phyloP scores from a whole-genome alignment of 2,113 vertebrate genomes.

The Paedocypris sp. region DNA sequence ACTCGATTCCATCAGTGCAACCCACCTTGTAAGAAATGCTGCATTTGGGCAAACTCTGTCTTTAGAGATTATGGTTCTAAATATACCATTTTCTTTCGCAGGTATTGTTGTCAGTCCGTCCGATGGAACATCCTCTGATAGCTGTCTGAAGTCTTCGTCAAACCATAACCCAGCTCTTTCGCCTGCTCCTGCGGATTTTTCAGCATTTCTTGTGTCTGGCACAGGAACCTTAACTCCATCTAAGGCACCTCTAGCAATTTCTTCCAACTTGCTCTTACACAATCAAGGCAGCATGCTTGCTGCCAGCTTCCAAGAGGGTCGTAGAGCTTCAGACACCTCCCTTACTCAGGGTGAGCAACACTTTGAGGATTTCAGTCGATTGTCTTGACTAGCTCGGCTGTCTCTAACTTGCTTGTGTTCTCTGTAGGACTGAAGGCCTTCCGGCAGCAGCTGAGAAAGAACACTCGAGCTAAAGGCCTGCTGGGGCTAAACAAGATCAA shows the following conservation, averaged over 20 bases:
- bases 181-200: conserved; percentile 50
- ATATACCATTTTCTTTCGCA: conserved; percentile 33
- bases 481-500: conserved; percentile 94
- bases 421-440: conserved; percentile 84
- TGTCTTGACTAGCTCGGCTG: neutral
- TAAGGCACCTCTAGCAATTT: conserved; percentile 66
- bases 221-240: conserved; percentile 53
- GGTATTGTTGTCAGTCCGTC: conserved; percentile 77
- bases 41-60: no score
- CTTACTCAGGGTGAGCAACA: conserved; percentile 91
- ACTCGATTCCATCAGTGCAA: conserved; percentile 71
- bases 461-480: conserved; percentile 79
- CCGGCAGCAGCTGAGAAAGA: conserved; percentile 89
- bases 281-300: conserved; percentile 68
- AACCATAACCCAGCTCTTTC: conserved; percentile 50
- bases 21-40: conserved; percentile 74
- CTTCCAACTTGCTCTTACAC: conserved; percentile 75
- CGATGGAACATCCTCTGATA: conserved; percentile 81
- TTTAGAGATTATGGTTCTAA: no score
- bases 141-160: conserved; percentile 74
- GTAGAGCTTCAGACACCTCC: conserved; percentile 92
- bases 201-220: conserved; percentile 58
- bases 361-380: neutral
- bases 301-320: conserved; percentile 86
- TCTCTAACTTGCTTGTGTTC: conserved; percentile 9